Evolutionary conservation across 1,140 invertebrate species (phyloP), one percentile per base, ranked within the genome.

Genomic region (Adelges cooleyi): DNA sequence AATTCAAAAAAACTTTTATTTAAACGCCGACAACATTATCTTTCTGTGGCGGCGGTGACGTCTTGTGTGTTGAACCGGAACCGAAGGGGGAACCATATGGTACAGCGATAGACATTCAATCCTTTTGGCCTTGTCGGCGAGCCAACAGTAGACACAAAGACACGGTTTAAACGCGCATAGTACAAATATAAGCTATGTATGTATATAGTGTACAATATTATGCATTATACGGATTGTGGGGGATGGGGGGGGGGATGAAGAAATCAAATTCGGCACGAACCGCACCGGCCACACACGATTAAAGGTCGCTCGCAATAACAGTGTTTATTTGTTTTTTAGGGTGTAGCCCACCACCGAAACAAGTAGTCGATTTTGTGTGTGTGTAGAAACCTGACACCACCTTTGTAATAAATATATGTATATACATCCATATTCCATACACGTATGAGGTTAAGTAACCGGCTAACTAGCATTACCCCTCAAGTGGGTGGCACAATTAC

Each of bases 201-300:
- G 13, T 51, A 29, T 9, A 33, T 33, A 25, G 22, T 48, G n/a
- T n/a, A n/a, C n/a, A n/a, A n/a, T n/a, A n/a, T n/a, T n/a, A n/a
- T n/a, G n/a, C n/a, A n/a, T n/a, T n/a, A n/a, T n/a, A 33, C 29
- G 29, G 11, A n/a, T n/a, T 33, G 29, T 33, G 5, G 29, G 5
- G 29, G 11, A 5, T 11, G 29, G 29, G 29, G 5, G 11, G 29
- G 40, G 11, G 15, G 15, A 44, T 18, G 4, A 13, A 44, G 38
- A 59, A 59, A 59, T 59, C 44, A 33, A 62, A 48, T 48, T 62
- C 42, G 42, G 56, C 42, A 62, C 56, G 42, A 48, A 48, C 27
- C 18, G 27, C 27, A n/a, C 10, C 23, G 56, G 33, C 56, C 56
- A 62, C 56, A 62, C 56, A 62, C 56, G 56, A 46, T 62, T 48